Base-by-base conservation (phyloP, 2,113 vertebrate genomes). In the Alouatta palliata region DNA sequence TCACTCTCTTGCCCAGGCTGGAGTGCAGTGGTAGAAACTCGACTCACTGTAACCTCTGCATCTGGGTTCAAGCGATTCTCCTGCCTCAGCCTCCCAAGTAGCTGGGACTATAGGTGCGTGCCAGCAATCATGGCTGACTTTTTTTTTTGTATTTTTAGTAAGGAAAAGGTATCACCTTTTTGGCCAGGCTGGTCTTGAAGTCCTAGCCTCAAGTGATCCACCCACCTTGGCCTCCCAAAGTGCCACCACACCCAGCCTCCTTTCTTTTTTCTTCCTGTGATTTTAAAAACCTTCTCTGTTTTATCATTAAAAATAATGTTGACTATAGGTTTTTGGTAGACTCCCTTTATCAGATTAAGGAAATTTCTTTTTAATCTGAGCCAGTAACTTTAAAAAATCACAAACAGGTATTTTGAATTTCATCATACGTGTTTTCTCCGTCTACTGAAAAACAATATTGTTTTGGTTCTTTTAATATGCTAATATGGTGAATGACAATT, bases 371-470 rank as follows among this genome's bases (percentile, higher is more conserved):
- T 12, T 89, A 37, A 47, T 95, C 61, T 23, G 52, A 91, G 77
- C 40, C 79, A 89, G 71, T 88, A 97, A 61, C 85, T 90, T 97
- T 43, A 58, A 49, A 27, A 32, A 86, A 91, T 80, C 80, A 47
- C 83, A 94, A 97, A 90, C 79, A 86, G 82, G 52, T 94, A 93
- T 96, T 97, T 83, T 95, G 91, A 95, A 94, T 98, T 96, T 94
- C 92, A 91, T 95, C 43, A 58, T 90, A 11, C 81, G 10, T 71
- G 71, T 90, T 96, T 96, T 82, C 52, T 84, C n/a, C 61, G 23
- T 82, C 49, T 79, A 89, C 83, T 94, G 82, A 87, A 93, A 95
- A 96, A 87, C 86, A 35, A 23, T 80, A 80, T 94, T 91, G 47
- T 84, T 97, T 97, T 94, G 93, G 30, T 84, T 94, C 91, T 91